phyloP scores from a whole-genome alignment of 2,888 invertebrate species.

The Agrotis exclamationis region DNA sequence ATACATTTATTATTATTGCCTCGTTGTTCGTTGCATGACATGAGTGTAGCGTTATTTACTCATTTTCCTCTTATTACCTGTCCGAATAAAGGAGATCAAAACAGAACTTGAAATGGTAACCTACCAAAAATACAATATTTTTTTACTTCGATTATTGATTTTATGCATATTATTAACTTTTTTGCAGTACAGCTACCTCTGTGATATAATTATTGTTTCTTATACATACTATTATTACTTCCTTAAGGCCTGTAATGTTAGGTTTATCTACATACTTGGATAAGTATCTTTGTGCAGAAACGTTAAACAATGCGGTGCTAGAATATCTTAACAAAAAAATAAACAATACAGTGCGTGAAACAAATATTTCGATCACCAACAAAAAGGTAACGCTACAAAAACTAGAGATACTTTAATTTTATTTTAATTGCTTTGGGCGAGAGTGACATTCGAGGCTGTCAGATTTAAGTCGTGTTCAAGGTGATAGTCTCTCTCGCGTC shows the following conservation, averaged over 20 bases:
- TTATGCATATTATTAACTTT: conserved; percentile 21
- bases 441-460: conserved; percentile 90
- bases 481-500: conserved; percentile 89
- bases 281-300: conserved; percentile 4
- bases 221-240: conserved; percentile 34
- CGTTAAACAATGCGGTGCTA: conserved; percentile 20
- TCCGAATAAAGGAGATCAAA: conserved; percentile 2
- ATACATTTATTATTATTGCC: conserved; percentile 53
- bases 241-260: conserved; percentile 31
- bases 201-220: conserved; percentile 23
- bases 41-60: conserved; percentile 35
- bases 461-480: conserved; percentile 90
- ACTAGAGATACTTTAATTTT: conserved; percentile 81
- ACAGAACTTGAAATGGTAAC: not conserved
- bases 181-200: conserved; percentile 23
- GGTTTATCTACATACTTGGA: conserved; percentile 10
- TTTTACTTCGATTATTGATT: conserved; percentile 5
- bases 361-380: conserved; percentile 55
- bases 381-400: conserved; percentile 74
- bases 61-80: conserved; percentile 25
- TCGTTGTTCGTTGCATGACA: conserved; percentile 50
- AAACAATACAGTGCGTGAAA: conserved; percentile 46
- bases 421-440: conserved; percentile 85
- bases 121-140: not conserved
- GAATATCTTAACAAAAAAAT: conserved; percentile 36